phyloP scores from a whole-genome alignment of 2,888 invertebrate genomes.

The Ophioninae sp. region DNA sequence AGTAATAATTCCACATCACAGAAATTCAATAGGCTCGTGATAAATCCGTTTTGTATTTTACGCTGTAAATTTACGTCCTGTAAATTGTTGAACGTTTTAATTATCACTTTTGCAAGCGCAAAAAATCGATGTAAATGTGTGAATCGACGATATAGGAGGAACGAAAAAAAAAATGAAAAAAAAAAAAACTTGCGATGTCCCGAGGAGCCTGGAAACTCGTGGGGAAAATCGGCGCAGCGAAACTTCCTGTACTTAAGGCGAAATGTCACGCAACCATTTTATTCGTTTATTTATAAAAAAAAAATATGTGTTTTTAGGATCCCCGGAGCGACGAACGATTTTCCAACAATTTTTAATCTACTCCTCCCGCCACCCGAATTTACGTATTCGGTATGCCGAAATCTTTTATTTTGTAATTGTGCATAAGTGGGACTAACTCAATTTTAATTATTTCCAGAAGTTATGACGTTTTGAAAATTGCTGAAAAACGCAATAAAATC shows the following conservation, averaged over 20 bases:
- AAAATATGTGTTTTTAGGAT: neutral
- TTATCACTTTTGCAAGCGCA: conserved; percentile 7
- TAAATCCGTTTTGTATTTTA: conserved; percentile 28
- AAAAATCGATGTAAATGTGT: conserved; percentile 36
- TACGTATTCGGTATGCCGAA: too few relatives aligned
- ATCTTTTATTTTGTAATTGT: too few relatives aligned
- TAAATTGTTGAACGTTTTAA: conserved; percentile 55
- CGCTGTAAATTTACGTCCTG: conserved; percentile 59
- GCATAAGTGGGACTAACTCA: too few relatives aligned
- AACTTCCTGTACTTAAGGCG: neutral
- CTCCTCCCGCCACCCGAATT: too few relatives aligned
- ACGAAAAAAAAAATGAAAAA: neutral
- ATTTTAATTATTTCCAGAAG: too few relatives aligned
- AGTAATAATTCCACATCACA: conserved; percentile 33
- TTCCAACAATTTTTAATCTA: too few relatives aligned
- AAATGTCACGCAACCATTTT: neutral
- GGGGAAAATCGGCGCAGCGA: neutral
- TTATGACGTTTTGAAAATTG: too few relatives aligned
- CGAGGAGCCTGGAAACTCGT: neutral
- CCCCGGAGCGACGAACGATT: too few relatives aligned
- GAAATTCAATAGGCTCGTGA: conserved; percentile 16
- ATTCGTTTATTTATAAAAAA: neutral
- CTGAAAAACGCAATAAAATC: too few relatives aligned
- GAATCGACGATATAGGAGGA: neutral
- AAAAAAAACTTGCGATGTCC: neutral